Evolutionary conservation across 2,888 invertebrate species (phyloP).

Genomic region (Rutpela maculata): DNA sequence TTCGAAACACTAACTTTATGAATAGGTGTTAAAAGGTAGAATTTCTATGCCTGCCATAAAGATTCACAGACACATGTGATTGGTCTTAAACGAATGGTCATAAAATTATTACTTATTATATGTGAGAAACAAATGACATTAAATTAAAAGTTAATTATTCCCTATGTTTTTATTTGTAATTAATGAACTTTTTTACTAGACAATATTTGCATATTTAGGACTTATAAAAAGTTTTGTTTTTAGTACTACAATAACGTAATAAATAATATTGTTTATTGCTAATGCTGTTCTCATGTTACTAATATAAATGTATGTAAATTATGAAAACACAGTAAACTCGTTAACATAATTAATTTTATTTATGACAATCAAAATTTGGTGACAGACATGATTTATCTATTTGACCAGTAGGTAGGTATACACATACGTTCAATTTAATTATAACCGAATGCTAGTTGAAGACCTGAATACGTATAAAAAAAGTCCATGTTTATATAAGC

Average conservation of each 20-base stretch:
- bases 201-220: not conserved
- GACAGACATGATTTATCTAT: not conserved
- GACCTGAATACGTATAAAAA: not conserved
- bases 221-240: not conserved
- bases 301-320: not conserved
- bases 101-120: not conserved
- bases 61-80: not conserved
- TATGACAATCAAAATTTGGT: constrained; percentile 2
- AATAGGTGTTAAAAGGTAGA: not conserved
- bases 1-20: not conserved
- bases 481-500: too few relatives aligned
- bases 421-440: not conserved
- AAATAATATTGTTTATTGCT: not conserved
- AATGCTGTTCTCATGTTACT: not conserved
- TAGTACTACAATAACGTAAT: not conserved
- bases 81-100: not conserved
- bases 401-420: not conserved
- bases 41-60: not conserved
- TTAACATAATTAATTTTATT: constrained; percentile 2
- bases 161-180: not conserved
- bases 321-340: not conserved
- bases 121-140: not conserved
- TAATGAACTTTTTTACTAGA: not conserved
- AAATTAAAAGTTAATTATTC: not conserved
- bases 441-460: not conserved